Evolutionary conservation across 2,888 invertebrate genomes (phyloP), one percentile per base, ranked within the genome.

Genomic region (Apotomis betuletana): DNA sequence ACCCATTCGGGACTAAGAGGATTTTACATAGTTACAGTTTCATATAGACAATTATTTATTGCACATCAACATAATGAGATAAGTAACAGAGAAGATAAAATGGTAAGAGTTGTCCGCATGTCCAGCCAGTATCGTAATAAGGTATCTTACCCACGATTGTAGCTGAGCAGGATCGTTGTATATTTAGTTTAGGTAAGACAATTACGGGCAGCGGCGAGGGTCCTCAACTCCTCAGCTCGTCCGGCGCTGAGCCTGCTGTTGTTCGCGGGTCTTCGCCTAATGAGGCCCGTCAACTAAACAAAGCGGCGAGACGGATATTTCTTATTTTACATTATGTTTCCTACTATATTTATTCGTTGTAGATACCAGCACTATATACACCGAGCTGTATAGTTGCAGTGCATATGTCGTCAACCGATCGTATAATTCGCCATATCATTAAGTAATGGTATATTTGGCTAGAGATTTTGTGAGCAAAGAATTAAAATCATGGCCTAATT

Each of bases 261-360:
- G 59, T 64, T 41, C 54, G 41, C 49, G 54, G 15, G 13, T 44
- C 58, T 70, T 65, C 65, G 15, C 54, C 70, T 70, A 70, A 70
- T 70, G 70, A 65, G 70, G 61, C 61, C 55, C 38, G 13, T 54
- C 13, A 38, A 64, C 54, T 54, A 57, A 65, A 57, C 46, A 49
- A 46, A 69, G 55, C 10, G 27, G 61, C 12, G 49, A 59, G 13
- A 5, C 52, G 13, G 38, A 49, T 10, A 59, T 38, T 59, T 59
- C 36, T n/a, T 27, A 12, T 38, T 5, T 15, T 15, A 49, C 51
- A 62, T 41, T 41, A 49, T 49, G 9, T 49, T 49, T 1, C 9
- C 9, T 6, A 41, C 0, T 0, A 41, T 6, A 0, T 41, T 27
- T 27, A 1, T 27, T 27, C 27, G 27, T 27, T 27, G 27, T 27